Conservation (phyloP, 2,797 vertebrate genomes). For the Myotis myotis region DNA sequence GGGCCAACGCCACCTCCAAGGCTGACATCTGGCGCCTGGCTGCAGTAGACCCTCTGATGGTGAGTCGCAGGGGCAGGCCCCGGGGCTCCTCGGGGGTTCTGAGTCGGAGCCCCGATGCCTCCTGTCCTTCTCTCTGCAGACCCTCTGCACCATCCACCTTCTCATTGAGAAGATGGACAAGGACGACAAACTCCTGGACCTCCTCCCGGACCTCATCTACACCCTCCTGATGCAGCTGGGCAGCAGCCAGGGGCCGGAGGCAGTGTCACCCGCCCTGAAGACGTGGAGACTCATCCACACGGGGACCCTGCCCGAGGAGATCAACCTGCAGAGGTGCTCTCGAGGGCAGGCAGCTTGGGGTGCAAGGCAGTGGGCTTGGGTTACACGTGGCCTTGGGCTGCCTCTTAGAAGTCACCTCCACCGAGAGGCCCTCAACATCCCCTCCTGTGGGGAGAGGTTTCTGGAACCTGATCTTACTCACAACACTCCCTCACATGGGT, state of each 20-base stretch:
- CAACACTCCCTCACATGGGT: fast-evolving
- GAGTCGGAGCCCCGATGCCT: fast-evolving
- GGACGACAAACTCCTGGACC: neutral
- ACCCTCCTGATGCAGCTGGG: conserved; percentile 72
- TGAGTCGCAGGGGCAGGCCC: neutral
- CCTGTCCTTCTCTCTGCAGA: neutral
- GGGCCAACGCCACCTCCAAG: conserved; percentile 44
- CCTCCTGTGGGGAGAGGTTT: neutral
- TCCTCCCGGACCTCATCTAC: conserved; percentile 51
- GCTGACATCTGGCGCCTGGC: conserved; percentile 71
- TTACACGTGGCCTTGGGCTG: neutral
- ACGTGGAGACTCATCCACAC: conserved; percentile 51
- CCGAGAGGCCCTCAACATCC: fast-evolving
- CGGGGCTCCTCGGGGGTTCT: fast-evolving
- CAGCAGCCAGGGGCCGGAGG: neutral
- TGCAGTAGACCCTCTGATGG: conserved; percentile 63
- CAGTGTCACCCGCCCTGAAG: neutral
- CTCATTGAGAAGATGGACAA: conserved; percentile 47
- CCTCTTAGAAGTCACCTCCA: neutral
- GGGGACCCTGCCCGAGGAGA: conserved; percentile 27
- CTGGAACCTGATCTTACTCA: neutral
- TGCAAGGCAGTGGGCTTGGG: neutral
- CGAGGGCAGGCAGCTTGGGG: fast-evolving
- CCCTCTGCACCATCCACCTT: conserved; percentile 51
- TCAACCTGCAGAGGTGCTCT: conserved; percentile 61